Conservation (phyloP, 1,140 invertebrate species). For the Listronotus oregonensis region DNA sequence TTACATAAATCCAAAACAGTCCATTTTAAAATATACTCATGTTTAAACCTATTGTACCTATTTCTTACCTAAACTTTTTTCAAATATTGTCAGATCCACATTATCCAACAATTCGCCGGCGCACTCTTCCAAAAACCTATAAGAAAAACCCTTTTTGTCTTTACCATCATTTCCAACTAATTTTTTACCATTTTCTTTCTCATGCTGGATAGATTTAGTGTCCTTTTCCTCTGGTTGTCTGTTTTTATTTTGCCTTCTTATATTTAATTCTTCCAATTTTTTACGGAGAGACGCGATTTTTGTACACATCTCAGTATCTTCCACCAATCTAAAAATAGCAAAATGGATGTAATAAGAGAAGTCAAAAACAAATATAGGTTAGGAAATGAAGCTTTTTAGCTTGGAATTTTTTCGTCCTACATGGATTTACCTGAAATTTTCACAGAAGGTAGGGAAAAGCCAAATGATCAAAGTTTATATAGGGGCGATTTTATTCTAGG, state of each 20-base stretch:
- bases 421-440: too few relatives aligned
- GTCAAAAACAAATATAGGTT: slow-evolving; percentile 17
- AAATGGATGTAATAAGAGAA: slow-evolving; percentile 4
- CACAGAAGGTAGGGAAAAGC: too few relatives aligned
- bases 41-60: too few relatives aligned
- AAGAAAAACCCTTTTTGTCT: slow-evolving; percentile 18
- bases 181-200: background rate
- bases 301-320: slow-evolving; percentile 49
- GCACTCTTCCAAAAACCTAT: slow-evolving; percentile 39
- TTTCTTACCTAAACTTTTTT: slow-evolving; percentile 35
- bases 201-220: background rate
- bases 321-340: slow-evolving; percentile 37
- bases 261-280: slow-evolving; percentile 40
- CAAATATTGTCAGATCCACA: slow-evolving; percentile 40
- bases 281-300: slow-evolving; percentile 44
- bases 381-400: too few relatives aligned
- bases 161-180: background rate
- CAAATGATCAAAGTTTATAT: too few relatives aligned
- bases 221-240: slow-evolving; percentile 1
- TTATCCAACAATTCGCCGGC: slow-evolving; percentile 28
- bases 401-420: too few relatives aligned
- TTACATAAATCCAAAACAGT: too few relatives aligned
- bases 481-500: too few relatives aligned
- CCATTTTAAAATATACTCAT: too few relatives aligned
- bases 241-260: slow-evolving; percentile 28